Percentiles rank a stretch among this genome's conserved stretches.
These are phyloP conservation scores for Psylliodes chrysocephalus DNA, from an alignment of 2,888 invertebrate species.

Conservation along the genomic window DNA sequence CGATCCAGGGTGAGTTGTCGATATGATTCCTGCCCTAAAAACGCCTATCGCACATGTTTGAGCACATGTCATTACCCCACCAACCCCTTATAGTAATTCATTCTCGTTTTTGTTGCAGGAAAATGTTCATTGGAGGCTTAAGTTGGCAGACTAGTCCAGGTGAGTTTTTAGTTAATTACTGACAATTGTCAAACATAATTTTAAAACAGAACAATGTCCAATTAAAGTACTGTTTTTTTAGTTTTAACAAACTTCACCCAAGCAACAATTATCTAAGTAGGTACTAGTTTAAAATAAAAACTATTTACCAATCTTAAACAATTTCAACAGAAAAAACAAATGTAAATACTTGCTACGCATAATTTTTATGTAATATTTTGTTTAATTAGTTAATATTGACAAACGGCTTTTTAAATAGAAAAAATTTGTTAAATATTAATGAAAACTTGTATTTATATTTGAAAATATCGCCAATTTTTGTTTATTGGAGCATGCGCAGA, in stretches of 20 bases:
- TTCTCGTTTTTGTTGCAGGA: constrained; percentile 83
- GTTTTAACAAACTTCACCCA: too few species aligned
- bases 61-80: constrained; percentile 38
- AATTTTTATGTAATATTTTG: constrained; percentile 12
- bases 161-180: constrained; percentile 65
- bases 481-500: constrained; percentile 21
- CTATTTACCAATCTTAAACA: too few species aligned
- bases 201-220: too few species aligned
- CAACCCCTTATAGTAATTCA: constrained; percentile 29
- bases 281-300: too few species aligned
- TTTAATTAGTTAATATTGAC: constrained; percentile 8
- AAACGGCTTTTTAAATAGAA: not conserved
- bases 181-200: not conserved
- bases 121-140: constrained; percentile 99
- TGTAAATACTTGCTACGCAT: not conserved
- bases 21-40: constrained; percentile 24
- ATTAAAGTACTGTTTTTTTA: too few species aligned
- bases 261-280: too few species aligned
- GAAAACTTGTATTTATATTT: constrained; percentile 6
- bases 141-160: constrained; percentile 99
- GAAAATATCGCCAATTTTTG: constrained; percentile 25
- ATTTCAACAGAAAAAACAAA: too few species aligned
- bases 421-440: constrained; percentile 10
- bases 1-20: constrained; percentile 84
- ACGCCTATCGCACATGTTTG: constrained; percentile 40